Evolutionary conservation across 92 coral and sea anemone species (phyloP), one percentile per base, ranked within the genome.

Genomic region (Zoanthus sansibaricus): DNA sequence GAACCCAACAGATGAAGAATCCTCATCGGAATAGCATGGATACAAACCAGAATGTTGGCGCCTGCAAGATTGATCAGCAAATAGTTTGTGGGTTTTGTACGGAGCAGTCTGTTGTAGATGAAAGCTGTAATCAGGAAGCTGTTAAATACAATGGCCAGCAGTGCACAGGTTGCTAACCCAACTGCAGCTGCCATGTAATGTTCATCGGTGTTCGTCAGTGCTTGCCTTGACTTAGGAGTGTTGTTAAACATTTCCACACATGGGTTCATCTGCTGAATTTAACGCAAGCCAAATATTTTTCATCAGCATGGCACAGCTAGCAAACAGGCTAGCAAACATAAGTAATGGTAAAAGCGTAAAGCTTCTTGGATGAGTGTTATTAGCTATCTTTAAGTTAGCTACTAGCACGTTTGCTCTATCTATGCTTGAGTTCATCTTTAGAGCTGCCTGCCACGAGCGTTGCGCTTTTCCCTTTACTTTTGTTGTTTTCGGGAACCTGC

Each of bases 21-120:
- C 5, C 85, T 67, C 85, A 80, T 17, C 6, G 85, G 85, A 20
- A 80, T 47, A 25, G 85, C 85, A 14, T 67, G 66, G 12, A 80
- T 31, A 31, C 85, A 80, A 15, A 80, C 85, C 58, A 80, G 75
- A n/a, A 80, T 80, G 73, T 80, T 80, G 6, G 85, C 85, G 17
- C 49, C 73, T 12, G 75, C 85, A 7, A 80, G 85, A 7, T 80
- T 80, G 2, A 80, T 72, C 42, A 80, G 85, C 5, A 80, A 46
- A 44, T 66, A 80, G 62, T 80, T 80, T 30, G 85, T 80, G 9
- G 85, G 85, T 31, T 75, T 71, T 11, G 62, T 32, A 17, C 75
- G 55, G 45, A 80, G 85, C 45, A 5, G 72, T 45, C 30, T 45
- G 85, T 45, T 80, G 75, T 51, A 80, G 6, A 52, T 51, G 25